phyloP scores from a whole-genome alignment of 2,113 vertebrate species.

The Nyctereutes procyonoides region DNA sequence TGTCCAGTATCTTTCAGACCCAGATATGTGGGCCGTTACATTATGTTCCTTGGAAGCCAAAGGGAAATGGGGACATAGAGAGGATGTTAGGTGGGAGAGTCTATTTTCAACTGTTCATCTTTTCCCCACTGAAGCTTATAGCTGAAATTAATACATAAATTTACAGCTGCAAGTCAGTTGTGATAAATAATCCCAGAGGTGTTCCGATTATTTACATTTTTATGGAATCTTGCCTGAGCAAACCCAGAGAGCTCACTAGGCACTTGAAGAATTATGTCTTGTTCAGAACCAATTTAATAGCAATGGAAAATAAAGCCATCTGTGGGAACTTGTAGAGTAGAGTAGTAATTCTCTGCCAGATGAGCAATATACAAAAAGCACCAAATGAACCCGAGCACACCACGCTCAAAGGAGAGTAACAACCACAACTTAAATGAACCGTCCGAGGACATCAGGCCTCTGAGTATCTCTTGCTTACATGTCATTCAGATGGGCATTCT shows the following conservation, averaged over 20 bases:
- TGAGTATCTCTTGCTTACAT: background rate
- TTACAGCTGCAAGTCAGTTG: conserved; percentile 81
- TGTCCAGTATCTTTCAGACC: background rate
- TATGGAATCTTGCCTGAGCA: conserved; percentile 89
- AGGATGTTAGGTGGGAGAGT: conserved; percentile 57
- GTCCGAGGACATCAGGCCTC: background rate
- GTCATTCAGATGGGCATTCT: background rate
- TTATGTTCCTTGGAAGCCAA: background rate
- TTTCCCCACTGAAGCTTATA: conserved; percentile 82
- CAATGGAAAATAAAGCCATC: conserved; percentile 80
- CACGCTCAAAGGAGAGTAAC: background rate
- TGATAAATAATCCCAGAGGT: conserved; percentile 88
- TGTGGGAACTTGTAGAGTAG: conserved; percentile 73
- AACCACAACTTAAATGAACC: background rate
- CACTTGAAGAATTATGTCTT: conserved; percentile 86
- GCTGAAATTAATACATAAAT: conserved; percentile 89
- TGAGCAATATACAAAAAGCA: conserved; percentile 68
- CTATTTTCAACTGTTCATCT: conserved; percentile 78
- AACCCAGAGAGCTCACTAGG: conserved; percentile 84
- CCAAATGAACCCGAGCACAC: conserved; percentile 64
- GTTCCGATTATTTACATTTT: conserved; percentile 90
- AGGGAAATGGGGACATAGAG: background rate
- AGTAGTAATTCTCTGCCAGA: conserved; percentile 78
- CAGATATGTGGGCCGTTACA: background rate
- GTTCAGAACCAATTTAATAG: conserved; percentile 86